Percentiles rank a stretch among this genome's conserved stretches.
Evolutionary conservation across 1,140 invertebrate genomes (phyloP).

Genomic region (Tribolium castaneum): DNA sequence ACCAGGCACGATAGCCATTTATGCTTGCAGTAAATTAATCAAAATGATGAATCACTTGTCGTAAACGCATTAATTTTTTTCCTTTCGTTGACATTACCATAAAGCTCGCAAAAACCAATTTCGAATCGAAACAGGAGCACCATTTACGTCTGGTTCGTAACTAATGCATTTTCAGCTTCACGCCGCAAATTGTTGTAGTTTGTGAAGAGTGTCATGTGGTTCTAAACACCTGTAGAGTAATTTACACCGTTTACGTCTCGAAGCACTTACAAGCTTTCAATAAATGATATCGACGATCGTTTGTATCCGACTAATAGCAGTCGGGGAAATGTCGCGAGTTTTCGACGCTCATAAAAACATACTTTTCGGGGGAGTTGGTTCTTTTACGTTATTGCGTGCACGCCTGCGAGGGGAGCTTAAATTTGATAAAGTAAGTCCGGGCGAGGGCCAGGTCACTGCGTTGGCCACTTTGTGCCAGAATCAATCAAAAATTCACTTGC

Average conservation of each 20-base stretch:
- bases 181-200: conserved; percentile 2
- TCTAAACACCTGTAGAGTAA: conserved; percentile 35
- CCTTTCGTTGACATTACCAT: conserved; percentile 21
- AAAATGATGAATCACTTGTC: conserved; percentile 29
- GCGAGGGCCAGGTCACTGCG: neutral
- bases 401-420: neutral
- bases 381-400: conserved; percentile 11
- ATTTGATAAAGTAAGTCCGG: conserved; percentile 1
- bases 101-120: neutral
- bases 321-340: neutral
- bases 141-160: neutral
- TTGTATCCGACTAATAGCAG: neutral
- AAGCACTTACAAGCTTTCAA: conserved; percentile 29
- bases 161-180: neutral
- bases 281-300: neutral
- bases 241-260: conserved; percentile 22
- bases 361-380: conserved; percentile 8
- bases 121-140: neutral
- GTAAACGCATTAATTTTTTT: conserved; percentile 31
- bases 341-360: conserved; percentile 2
- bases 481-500: too few relatives aligned
- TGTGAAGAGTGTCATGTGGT: conserved; percentile 16
- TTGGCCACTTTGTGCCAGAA: neutral
- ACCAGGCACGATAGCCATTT: conserved; percentile 33
- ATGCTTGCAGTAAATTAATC: conserved; percentile 28